These are phyloP conservation scores for Leptopilina boulardi DNA, from an alignment of 1,140 invertebrate genomes.

Conservation along the genomic window DNA sequence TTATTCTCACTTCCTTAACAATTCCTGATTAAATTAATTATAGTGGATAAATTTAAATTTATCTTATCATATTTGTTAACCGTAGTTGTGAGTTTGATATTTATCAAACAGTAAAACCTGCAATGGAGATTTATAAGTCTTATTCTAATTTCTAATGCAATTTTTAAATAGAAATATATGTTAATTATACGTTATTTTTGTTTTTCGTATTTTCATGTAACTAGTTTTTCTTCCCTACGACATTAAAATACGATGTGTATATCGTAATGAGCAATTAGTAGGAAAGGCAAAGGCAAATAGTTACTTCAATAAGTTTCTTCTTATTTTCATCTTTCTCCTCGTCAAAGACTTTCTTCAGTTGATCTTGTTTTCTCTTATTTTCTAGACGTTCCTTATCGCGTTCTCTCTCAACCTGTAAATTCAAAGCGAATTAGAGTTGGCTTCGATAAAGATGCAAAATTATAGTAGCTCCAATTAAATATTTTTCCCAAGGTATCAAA, in stretches of 20 bases:
- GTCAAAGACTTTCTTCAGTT: conserved; percentile 88
- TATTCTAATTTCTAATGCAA: too few relatives aligned
- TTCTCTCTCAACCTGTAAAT: conserved; percentile 86
- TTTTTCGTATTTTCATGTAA: neutral
- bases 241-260: neutral
- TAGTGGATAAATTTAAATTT: too few relatives aligned
- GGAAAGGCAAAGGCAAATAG: neutral
- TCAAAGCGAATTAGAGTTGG: neutral
- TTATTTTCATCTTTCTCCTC: conserved; percentile 93
- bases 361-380: conserved; percentile 89
- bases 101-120: too few relatives aligned
- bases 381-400: conserved; percentile 92
- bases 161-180: too few relatives aligned
- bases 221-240: neutral
- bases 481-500: neutral
- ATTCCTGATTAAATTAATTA: too few relatives aligned
- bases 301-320: conserved; percentile 84
- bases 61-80: too few relatives aligned
- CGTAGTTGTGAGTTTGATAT: too few relatives aligned
- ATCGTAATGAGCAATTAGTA: neutral
- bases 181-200: too few relatives aligned
- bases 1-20: too few relatives aligned
- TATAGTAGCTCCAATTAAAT: conserved; percentile 11
- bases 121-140: too few relatives aligned
- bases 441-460: conserved; percentile 34